A percentile compares a stretch with the other conserved stretches of the same genome.
These are phyloP conservation scores for Anser cygnoides DNA, from an alignment of 2,113 vertebrate genomes.

Conservation along the genomic window DNA sequence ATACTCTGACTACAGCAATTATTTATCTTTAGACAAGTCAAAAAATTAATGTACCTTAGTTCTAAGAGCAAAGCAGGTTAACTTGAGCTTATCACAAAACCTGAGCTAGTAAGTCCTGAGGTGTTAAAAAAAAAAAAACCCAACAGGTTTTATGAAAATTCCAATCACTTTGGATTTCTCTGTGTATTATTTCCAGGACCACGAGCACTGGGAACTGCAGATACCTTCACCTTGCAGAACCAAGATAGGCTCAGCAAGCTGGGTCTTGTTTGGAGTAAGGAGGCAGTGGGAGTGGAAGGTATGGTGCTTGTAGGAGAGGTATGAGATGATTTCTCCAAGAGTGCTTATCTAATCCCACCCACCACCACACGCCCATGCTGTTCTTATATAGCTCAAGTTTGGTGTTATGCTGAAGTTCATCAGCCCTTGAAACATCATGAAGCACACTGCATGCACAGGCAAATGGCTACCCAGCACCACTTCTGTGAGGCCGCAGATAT, in stretches of 20 bases:
- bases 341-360: background rate
- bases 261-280: background rate
- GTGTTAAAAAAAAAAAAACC: background rate
- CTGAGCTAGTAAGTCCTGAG: background rate
- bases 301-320: accelerated
- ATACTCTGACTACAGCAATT: background rate
- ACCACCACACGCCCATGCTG: accelerated
- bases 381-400: background rate
- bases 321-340: background rate
- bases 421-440: background rate
- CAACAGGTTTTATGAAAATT: background rate
- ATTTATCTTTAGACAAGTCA: background rate
- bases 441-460: background rate
- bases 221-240: background rate
- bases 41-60: background rate
- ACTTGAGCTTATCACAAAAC: background rate
- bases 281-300: background rate
- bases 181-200: background rate
- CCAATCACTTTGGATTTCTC: background rate
- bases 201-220: background rate
- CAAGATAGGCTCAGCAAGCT: background rate
- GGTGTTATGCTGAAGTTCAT: background rate
- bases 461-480: background rate
- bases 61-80: background rate
- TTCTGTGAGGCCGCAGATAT: background rate